Evolutionary conservation across 2,888 invertebrate genomes (phyloP).

Genomic region (Hemithea aestivaria): DNA sequence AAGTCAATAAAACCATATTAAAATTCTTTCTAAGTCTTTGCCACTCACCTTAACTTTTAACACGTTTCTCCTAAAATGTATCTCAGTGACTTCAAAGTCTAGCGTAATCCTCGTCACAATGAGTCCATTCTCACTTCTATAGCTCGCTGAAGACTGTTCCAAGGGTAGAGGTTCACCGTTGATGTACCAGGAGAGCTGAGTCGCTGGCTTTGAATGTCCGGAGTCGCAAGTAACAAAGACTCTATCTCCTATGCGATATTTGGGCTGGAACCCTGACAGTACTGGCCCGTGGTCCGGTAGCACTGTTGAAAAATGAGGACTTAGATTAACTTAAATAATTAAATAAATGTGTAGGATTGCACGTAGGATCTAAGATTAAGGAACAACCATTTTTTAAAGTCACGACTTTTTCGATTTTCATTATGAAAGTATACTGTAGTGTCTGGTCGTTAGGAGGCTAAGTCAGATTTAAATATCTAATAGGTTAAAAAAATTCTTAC

Average conservation of each 20-base stretch:
- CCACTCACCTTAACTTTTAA: conserved; percentile 84
- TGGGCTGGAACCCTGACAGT: conserved; percentile 84
- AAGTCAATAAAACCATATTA: no score
- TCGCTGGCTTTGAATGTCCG: conserved; percentile 86
- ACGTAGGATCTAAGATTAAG: no score
- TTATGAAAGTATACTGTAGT: no score
- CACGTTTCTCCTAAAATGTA: conserved; percentile 86
- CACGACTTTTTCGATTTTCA: no score
- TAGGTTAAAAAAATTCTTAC: no score
- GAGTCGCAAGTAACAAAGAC: conserved; percentile 88
- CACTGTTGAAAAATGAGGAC: conserved; percentile 61
- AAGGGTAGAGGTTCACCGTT: conserved; percentile 84
- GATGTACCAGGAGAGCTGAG: conserved; percentile 88
- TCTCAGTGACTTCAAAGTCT: conserved; percentile 84
- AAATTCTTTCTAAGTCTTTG: no score
- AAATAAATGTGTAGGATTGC: no score
- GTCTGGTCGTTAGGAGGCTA: no score
- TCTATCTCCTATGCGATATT: conserved; percentile 86
- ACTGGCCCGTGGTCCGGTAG: conserved; percentile 86
- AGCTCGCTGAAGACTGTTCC: conserved; percentile 41
- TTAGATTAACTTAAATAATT: no score
- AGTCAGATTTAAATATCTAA: no score
- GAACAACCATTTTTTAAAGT: no score
- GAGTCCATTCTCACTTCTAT: conserved; percentile 70
- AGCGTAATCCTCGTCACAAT: conserved; percentile 84